phyloP scores from a whole-genome alignment of 2,797 vertebrate genomes.

The Mormyrus proboscirostris region DNA sequence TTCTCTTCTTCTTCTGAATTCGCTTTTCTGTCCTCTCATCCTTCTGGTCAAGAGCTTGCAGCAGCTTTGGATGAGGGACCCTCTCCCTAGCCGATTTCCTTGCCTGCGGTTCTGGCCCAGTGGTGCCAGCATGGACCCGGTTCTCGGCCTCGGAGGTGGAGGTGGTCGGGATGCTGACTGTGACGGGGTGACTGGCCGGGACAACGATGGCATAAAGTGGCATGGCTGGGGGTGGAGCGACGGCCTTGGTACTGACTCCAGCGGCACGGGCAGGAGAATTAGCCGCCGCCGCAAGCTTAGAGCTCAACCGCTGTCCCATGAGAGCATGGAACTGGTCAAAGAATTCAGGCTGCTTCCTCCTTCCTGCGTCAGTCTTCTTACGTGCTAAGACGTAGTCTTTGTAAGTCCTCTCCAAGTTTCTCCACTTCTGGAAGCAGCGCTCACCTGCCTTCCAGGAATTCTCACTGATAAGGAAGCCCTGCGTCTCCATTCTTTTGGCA shows the following conservation, averaged over 20 bases:
- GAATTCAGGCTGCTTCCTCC: constrained; percentile 32
- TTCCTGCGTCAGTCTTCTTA: constrained; percentile 23
- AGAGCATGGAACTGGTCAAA: constrained; percentile 32
- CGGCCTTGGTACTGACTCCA: constrained; percentile 17
- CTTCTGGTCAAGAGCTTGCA: neutral
- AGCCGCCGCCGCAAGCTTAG: constrained; percentile 24
- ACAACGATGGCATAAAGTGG: constrained; percentile 29
- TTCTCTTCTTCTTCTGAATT: constrained; percentile 22
- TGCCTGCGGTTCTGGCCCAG: neutral
- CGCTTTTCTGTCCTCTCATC: constrained; percentile 16
- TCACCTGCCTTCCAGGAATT: constrained; percentile 29
- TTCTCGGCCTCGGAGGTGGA: constrained; percentile 21
- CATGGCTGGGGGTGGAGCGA: constrained; percentile 11
- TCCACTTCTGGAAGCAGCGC: constrained; percentile 33
- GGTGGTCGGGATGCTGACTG: constrained; percentile 22
- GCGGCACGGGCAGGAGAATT: constrained; percentile 20
- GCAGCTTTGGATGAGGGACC: constrained; percentile 17
- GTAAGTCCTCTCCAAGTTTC: constrained; percentile 33
- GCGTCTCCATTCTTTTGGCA: constrained; percentile 25
- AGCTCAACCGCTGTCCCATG: constrained; percentile 31
- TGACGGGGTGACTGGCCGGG: constrained; percentile 24
- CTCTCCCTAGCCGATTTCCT: constrained; percentile 22
- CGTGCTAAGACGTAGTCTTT: constrained; percentile 28
- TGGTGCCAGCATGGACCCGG: constrained; percentile 14
- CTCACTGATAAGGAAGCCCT: constrained; percentile 30